These are phyloP conservation scores for Glossosoma conforme DNA, from an alignment of 1,140 invertebrate species.

Conservation along the genomic window DNA sequence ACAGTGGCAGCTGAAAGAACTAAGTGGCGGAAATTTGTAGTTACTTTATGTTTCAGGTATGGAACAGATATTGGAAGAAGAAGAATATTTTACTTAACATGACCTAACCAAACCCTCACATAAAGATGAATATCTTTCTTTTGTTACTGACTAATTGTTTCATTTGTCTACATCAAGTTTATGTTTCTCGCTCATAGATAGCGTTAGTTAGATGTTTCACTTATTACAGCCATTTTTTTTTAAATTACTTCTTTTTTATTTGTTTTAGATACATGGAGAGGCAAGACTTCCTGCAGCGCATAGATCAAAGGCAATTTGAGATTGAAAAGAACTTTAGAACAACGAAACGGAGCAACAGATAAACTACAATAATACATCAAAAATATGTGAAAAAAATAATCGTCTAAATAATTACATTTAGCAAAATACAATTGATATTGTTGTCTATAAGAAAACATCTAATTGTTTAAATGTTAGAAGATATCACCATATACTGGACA, in stretches of 20 bases:
- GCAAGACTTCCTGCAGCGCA: conserved; percentile 82
- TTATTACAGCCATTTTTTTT: neutral
- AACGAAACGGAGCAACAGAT: conserved; percentile 56
- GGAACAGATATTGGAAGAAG: no score
- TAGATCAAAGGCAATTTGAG: conserved; percentile 87
- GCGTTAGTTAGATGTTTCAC: neutral
- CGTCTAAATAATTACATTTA: no score
- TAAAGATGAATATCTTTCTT: no score
- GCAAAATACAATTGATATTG: neutral
- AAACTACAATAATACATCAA: conserved; percentile 13
- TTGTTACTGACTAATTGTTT: no score
- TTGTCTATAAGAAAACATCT: neutral
- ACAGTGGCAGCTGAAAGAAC: no score
- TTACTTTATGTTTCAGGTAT: no score
- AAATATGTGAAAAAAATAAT: neutral
- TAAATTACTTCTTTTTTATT: conserved; percentile 9
- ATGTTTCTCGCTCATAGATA: neutral
- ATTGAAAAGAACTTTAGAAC: conserved; percentile 75
- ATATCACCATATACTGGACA: neutral
- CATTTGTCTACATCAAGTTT: no score
- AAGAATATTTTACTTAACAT: no score
- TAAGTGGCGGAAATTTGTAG: no score
- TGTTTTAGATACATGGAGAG: conserved; percentile 74
- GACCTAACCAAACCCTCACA: no score
- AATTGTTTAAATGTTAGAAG: neutral